Evolutionary conservation across 2,113 vertebrate genomes (phyloP).

Genomic region (Opisthocomus hoazin): DNA sequence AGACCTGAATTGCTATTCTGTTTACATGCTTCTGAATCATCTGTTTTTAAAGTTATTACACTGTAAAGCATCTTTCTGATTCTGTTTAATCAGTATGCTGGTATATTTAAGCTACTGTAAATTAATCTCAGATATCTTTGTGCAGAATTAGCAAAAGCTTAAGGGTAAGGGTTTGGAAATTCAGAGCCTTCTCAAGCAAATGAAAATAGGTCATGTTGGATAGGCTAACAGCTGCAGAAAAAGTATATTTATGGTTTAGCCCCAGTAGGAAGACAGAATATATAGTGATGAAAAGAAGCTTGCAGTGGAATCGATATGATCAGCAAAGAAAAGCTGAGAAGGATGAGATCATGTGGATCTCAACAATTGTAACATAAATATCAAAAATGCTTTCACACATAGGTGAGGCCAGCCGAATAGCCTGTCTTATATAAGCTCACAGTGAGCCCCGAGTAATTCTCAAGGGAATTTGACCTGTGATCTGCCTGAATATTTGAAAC

Average conservation of each 20-base stretch:
- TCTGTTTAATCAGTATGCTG: neutral
- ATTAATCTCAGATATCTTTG: neutral
- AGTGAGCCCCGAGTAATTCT: neutral
- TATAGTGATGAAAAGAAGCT: neutral
- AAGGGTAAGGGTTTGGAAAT: neutral
- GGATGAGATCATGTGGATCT: neutral
- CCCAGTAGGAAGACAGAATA: neutral
- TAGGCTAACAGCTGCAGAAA: neutral
- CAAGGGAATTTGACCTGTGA: neutral
- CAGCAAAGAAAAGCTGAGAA: neutral
- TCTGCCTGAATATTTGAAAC: neutral
- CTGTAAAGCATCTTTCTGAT: neutral
- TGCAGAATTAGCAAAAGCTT: neutral
- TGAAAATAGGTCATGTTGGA: neutral
- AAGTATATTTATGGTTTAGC: neutral
- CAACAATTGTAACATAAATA: neutral
- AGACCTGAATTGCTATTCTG: neutral
- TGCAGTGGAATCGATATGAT: neutral
- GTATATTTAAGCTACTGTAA: neutral
- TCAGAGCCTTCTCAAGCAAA: neutral
- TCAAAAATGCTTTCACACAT: neutral
- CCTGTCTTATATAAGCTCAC: neutral
- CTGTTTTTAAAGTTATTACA: neutral
- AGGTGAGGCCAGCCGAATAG: neutral
- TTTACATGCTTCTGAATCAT: neutral